These are phyloP conservation scores for Erebia palarica DNA, from an alignment of 2,888 invertebrate genomes.

Conservation along the genomic window DNA sequence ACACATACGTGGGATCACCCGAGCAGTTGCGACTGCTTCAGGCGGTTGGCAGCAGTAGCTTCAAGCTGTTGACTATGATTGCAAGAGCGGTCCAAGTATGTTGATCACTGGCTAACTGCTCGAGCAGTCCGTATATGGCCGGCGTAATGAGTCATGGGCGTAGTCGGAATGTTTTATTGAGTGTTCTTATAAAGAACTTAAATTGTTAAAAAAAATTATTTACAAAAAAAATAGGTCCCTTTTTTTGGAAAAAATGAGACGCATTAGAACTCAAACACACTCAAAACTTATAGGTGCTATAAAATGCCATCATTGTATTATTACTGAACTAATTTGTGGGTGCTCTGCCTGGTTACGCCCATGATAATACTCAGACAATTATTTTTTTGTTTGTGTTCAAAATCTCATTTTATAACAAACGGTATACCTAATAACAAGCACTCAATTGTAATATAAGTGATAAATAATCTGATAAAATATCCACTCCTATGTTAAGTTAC, in stretches of 20 bases:
- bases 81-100: too few species aligned
- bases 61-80: too few species aligned
- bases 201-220: not conserved
- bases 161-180: not conserved
- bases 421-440: conserved; percentile 53
- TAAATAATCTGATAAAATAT: conserved; percentile 48
- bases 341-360: not conserved
- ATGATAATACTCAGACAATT: conserved; percentile 15
- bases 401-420: conserved; percentile 44
- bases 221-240: not conserved
- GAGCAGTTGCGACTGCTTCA: too few species aligned
- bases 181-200: not conserved
- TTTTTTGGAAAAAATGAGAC: not conserved
- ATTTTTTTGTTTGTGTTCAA: conserved; percentile 8
- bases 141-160: conserved; percentile 17
- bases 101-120: too few species aligned
- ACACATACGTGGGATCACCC: too few species aligned
- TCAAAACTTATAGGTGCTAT: not conserved
- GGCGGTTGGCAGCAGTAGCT: too few species aligned
- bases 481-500: conserved; percentile 47
- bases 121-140: too few species aligned
- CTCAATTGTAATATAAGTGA: conserved; percentile 46
- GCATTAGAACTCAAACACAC: not conserved
- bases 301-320: not conserved
- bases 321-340: not conserved